Conservation (phyloP, 2,797 vertebrate genomes). For the Rhinatrema bivittatum region DNA sequence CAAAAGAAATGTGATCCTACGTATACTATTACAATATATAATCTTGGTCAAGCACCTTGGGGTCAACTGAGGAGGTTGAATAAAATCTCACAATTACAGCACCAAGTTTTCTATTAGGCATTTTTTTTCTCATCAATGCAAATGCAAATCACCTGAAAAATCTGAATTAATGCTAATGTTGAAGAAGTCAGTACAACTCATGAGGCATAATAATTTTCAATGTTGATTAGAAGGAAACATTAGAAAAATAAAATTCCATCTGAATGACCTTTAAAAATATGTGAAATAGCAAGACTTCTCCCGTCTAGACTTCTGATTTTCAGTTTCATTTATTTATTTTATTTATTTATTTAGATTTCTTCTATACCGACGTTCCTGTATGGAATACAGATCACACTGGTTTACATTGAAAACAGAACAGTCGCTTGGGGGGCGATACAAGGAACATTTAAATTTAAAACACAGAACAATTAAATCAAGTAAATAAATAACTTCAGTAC, state of each 20-base stretch:
- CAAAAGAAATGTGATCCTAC: slow-evolving; percentile 10
- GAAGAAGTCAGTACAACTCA: slow-evolving; percentile 7
- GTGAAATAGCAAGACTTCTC: background rate
- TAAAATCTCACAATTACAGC: slow-evolving; percentile 9
- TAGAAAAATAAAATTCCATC: background rate
- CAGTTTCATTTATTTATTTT: too few species aligned
- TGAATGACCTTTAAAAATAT: background rate
- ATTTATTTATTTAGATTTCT: too few species aligned
- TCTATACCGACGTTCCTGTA: too few species aligned
- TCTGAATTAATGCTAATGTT: slow-evolving; percentile 18
- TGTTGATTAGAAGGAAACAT: background rate
- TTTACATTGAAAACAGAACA: too few species aligned
- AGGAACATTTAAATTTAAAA: too few species aligned
- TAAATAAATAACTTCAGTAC: too few species aligned
- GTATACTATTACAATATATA: slow-evolving; percentile 20
- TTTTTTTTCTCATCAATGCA: slow-evolving; percentile 4
- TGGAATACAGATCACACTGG: too few species aligned
- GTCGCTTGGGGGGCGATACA: too few species aligned
- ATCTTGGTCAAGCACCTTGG: slow-evolving; percentile 21
- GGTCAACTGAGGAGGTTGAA: slow-evolving; percentile 8
- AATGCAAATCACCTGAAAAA: slow-evolving; percentile 9
- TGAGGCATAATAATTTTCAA: too few species aligned
- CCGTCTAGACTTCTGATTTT: background rate
- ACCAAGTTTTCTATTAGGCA: background rate
- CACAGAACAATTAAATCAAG: too few species aligned